Base-by-base conservation (phyloP, 2,113 vertebrate species). In the Dipodomys ordii region DNA sequence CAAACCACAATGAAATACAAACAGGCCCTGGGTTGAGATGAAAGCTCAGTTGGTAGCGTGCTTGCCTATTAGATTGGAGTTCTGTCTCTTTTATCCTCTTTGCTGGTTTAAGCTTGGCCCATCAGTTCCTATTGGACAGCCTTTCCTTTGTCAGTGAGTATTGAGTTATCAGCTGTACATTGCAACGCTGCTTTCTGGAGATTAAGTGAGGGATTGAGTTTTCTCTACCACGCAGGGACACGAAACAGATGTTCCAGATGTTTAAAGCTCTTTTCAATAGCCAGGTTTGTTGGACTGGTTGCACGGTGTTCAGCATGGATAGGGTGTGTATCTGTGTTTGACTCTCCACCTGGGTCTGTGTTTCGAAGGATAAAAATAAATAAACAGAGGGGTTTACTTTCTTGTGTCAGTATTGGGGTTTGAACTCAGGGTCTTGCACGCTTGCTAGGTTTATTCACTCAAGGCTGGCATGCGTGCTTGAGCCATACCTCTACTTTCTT, bases 191-290 rank as follows among this genome's bases (percentile, higher is more conserved):
- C 64, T 84, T 77, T 4, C 2, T 84, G 65, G 86, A 73, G 74
- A 39, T 79, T 18, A 53, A 28, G 27, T 16, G 39, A 72, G 67
- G 62, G 49, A 35, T 71, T 77, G 3, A 49, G 16, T 10, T 86
- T 71, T 19, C 60, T 30, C 30, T 8, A 12, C 6, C 23, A 3
- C 10, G 77, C 25, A 16, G 27, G 73, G 32, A n/a, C 79, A 67
- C 83, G 65, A 22, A 74, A 62, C 22, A 18, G 69, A 15, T 35
- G 32, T 82, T 84, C 74, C 15, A 28, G 49, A 30, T 30, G 62
- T 72, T 73, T 49, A 49, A 49, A 12, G 49, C 82, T 90, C 83
- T 90, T 87, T 72, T 67, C 92, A 39, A 39, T 62, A 65, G 62
- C 16, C 4, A 49, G 30, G 28, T 57, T 57, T 19, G n/a, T 77